phyloP scores from a whole-genome alignment of 2,888 invertebrate genomes.

The Cyclophora punctaria region DNA sequence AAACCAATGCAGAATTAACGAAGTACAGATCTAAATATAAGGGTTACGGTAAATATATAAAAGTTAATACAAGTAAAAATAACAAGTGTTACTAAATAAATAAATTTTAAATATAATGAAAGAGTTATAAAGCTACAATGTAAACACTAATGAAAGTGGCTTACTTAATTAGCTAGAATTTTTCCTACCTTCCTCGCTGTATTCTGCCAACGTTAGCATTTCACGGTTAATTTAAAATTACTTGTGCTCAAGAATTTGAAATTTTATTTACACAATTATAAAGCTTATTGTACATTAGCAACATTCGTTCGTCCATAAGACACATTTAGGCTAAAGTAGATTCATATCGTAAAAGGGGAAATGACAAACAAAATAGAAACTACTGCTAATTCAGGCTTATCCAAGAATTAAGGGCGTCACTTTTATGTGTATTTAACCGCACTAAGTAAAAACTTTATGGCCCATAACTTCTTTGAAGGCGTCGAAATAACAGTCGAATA shows the following conservation, averaged over 20 bases:
- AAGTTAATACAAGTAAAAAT: too few species aligned
- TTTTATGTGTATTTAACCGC: background rate
- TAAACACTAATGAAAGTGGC: too few species aligned
- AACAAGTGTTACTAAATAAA: too few species aligned
- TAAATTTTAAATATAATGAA: background rate
- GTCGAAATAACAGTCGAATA: conserved; percentile 10
- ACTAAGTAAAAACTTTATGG: conserved; percentile 13
- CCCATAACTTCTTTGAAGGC: conserved; percentile 9
- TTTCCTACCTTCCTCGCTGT: background rate
- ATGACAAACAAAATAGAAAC: too few species aligned
- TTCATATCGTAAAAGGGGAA: conserved; percentile 3
- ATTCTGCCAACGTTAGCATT: too few species aligned
- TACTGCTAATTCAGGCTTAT: too few species aligned
- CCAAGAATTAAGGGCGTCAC: background rate
- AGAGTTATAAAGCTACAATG: too few species aligned
- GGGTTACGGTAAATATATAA: too few species aligned
- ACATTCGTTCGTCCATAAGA: too few species aligned
- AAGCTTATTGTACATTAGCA: too few species aligned
- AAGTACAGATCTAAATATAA: too few species aligned
- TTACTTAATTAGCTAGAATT: background rate
- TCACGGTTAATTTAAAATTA: background rate
- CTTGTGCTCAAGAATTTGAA: conserved; percentile 6
- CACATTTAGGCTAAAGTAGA: conserved; percentile 5
- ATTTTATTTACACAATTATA: conserved; percentile 11
- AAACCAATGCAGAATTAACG: too few species aligned